A percentile compares a stretch with the other conserved stretches of the same genome.
These are phyloP conservation scores for Percina caprodes DNA, from an alignment of 2,113 vertebrate species.

Conservation along the genomic window DNA sequence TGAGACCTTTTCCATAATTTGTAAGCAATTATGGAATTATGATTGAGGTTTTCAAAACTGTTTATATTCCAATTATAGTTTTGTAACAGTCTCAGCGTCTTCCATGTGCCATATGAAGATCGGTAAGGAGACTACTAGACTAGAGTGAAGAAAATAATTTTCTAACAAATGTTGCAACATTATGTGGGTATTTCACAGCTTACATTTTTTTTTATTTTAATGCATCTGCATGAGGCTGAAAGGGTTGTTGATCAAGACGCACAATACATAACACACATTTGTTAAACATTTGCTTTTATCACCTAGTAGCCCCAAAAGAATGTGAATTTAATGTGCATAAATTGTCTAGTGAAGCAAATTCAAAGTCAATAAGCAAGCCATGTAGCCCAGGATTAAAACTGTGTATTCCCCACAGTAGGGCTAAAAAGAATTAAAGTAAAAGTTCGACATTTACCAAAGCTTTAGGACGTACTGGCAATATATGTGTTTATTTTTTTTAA, in stretches of 20 bases:
- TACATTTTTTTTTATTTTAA: background rate
- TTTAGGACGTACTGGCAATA: too few species aligned
- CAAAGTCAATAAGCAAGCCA: background rate
- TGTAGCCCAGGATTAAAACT: background rate
- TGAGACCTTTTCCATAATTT: conserved; percentile 31
- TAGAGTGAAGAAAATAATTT: background rate
- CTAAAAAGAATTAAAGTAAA: too few species aligned
- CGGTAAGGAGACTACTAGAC: background rate
- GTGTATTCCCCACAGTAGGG: background rate
- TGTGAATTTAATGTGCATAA: conserved; percentile 1
- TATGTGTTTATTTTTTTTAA: too few species aligned
- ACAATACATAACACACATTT: background rate
- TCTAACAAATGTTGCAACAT: background rate
- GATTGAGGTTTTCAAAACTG: conserved; percentile 14
- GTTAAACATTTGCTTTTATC: background rate
- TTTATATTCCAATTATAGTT: background rate
- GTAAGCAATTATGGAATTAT: conserved; percentile 17
- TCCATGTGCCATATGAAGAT: background rate
- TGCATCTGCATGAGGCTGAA: conserved; percentile 3
- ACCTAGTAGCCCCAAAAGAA: background rate
- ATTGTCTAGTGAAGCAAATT: background rate
- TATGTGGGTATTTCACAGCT: background rate
- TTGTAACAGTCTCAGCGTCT: background rate
- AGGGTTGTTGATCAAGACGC: background rate
- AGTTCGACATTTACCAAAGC: too few species aligned